Evolutionary conservation across 1,140 invertebrate genomes (phyloP), one percentile per base, ranked within the genome.

Genomic region (Episyrphus balteatus): DNA sequence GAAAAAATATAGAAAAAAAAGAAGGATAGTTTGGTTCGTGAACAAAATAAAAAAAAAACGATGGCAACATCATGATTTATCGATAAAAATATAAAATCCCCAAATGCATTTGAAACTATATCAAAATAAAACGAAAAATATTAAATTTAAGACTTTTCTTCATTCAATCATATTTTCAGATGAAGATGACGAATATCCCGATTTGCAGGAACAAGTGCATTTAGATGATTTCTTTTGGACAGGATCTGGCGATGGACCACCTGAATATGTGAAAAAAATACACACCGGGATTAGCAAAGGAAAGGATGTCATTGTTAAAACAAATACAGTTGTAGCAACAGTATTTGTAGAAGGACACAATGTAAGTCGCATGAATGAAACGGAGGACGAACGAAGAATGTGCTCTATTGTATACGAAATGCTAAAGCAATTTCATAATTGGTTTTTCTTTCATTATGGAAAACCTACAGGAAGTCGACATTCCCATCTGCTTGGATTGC

Each of bases 221-320:
- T 70, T 88, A 45, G 85, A 88, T 56, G 84, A 88, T 62, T 89
- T 88, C 62, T 84, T 89, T 58, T 89, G 86, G 86, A 87, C 83
- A 0, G 86, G 85, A 1, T 83, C 82, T 0, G 86, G 87, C 2
- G 86, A 88, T 57, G 84, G 83, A 3, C 72, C 76, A 0, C 73
- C 70, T 34, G 66, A 69, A 21, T 66, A 62, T 17, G 39, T 67
- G 1, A 64, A 62, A 47, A 66, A 68, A 18, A 59, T 68, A 3
- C 62, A 62, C 36, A 67, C 60, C 1, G 60, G 59, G n/a, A 62
- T 65, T 5, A 68, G 57, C 32, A 62, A 66, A 30, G 61, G 59
- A 17, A 66, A 67, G 47, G 63, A 68, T 50, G 60, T 62, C 17
- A 61, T 68, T 33, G 56, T 68, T 5, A 68, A 66, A 49, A 68